phyloP scores from a whole-genome alignment of 30 jellyfish, hydroid and myxozoan species.

The Euphysa ruthae region DNA sequence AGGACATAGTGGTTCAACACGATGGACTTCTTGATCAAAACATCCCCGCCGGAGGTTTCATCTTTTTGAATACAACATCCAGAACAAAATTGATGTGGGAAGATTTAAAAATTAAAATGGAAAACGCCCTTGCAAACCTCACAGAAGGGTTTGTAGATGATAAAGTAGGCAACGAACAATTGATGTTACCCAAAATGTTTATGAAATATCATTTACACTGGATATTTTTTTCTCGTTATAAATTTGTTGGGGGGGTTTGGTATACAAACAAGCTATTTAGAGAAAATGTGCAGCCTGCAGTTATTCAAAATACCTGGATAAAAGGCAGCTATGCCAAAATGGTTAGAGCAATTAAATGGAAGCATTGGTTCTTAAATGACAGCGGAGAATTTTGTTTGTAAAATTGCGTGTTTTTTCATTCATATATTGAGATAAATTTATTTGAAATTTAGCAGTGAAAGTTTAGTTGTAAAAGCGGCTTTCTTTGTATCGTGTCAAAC shows the following conservation, averaged over 20 bases:
- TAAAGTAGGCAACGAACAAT: neutral
- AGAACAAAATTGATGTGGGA: neutral
- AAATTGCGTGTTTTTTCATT: no score
- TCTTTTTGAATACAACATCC: neutral
- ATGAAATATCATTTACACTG: neutral
- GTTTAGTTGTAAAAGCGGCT: no score
- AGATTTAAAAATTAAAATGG: neutral
- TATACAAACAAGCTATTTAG: neutral
- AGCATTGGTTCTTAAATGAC: neutral
- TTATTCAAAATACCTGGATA: neutral
- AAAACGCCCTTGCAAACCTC: neutral
- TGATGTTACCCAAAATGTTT: neutral
- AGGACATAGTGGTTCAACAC: slow-evolving; percentile 5
- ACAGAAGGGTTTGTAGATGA: neutral
- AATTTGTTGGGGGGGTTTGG: neutral
- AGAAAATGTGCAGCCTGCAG: neutral
- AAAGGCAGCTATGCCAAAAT: neutral
- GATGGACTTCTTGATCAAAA: neutral
- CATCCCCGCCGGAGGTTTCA: neutral
- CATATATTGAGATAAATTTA: no score
- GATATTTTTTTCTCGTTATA: neutral
- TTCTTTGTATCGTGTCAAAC: no score
- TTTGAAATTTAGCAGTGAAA: no score
- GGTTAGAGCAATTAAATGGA: neutral
- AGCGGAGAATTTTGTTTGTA: neutral